Percentiles rank a stretch among this genome's conserved stretches.
Conservation (phyloP, 23 tunicate genomes). For the Halocynthia roretzi region DNA sequence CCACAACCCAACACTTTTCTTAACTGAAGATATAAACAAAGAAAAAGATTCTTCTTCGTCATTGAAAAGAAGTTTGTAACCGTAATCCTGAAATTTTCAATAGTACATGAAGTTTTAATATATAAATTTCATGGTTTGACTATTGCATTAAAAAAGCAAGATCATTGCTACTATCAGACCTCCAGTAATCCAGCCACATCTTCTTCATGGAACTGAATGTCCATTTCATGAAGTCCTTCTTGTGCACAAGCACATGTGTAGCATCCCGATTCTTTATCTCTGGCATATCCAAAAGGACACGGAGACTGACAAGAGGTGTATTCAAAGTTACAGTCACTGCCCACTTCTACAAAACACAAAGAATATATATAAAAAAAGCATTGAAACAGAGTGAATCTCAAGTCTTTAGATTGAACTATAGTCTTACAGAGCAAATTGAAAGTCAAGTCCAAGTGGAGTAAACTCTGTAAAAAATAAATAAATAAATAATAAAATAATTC, state of each 20-base stretch:
- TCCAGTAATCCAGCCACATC: not conserved
- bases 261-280: not conserved
- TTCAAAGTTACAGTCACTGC: conserved; percentile 14
- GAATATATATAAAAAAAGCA: too few relatives aligned
- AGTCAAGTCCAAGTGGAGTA: too few relatives aligned
- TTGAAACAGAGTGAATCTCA: too few relatives aligned
- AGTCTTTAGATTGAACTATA: too few relatives aligned
- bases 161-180: not conserved
- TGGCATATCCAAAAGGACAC: conserved; percentile 22
- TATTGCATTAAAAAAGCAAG: not conserved
- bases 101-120: not conserved
- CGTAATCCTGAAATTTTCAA: not conserved
- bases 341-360: not conserved
- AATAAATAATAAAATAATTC: too few relatives aligned
- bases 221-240: conserved; percentile 12
- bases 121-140: not conserved
- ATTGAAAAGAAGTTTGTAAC: not conserved
- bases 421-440: too few relatives aligned
- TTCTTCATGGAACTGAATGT: conserved; percentile 5
- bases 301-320: not conserved
- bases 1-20: not conserved
- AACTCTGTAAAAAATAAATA: too few relatives aligned
- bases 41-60: not conserved
- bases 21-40: not conserved
- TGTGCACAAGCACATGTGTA: conserved; percentile 21